Evolutionary conservation across 2,797 vertebrate species (phyloP).

Genomic region (Rhabdophis nuchalis): DNA sequence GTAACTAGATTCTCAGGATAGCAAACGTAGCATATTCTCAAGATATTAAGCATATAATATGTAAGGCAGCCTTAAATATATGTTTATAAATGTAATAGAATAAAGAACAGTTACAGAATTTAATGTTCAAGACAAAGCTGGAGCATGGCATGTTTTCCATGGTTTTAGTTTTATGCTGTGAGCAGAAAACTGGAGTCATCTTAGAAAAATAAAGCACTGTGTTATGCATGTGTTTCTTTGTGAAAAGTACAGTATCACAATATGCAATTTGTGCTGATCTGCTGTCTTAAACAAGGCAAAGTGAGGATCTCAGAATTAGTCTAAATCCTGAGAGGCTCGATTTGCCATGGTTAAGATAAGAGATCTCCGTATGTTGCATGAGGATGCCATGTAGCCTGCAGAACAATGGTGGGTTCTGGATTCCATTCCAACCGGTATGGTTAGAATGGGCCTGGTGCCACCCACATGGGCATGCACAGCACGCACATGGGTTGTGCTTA

Average conservation of each 20-base stretch:
- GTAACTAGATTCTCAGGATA: neutral
- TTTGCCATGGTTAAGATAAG: neutral
- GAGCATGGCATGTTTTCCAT: neutral
- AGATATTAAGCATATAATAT: neutral
- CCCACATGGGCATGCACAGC: no score
- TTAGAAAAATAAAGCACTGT: neutral
- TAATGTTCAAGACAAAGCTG: neutral
- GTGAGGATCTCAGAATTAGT: neutral
- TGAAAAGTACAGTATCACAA: neutral
- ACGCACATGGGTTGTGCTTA: no score
- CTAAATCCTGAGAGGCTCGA: neutral
- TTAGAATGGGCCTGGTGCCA: no score
- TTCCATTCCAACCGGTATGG: no score
- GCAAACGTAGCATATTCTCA: neutral
- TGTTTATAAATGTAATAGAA: neutral
- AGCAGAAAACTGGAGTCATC: neutral
- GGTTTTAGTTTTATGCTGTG: neutral
- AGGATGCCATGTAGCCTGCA: neutral
- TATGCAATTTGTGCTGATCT: neutral
- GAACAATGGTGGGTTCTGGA: no score
- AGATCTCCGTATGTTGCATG: neutral
- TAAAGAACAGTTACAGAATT: neutral
- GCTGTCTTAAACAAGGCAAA: neutral
- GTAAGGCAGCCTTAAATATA: neutral
- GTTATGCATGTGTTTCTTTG: neutral